Evolutionary conservation across 1,140 invertebrate species (phyloP), one percentile per base, ranked within the genome.

Genomic region (Heliconius himera): DNA sequence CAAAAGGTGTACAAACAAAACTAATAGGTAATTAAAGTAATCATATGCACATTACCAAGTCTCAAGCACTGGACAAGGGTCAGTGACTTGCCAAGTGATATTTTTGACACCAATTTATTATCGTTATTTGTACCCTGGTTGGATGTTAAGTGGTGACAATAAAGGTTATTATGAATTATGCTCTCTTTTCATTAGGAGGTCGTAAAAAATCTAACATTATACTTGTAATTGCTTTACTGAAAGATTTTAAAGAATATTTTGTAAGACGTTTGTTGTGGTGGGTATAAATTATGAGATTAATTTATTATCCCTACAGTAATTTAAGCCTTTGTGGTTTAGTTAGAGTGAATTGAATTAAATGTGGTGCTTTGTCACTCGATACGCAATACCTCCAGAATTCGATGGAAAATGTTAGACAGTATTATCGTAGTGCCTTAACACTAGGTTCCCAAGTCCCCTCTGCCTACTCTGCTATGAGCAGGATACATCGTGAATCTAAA

Each of bases 71-170:
- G 56, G 54, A 38, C 49, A 20, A n/a, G 38, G 75, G 79, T 81
- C 79, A 81, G 49, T 81, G 76, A 81, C 75, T 56, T 66, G 13
- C n/a, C 41, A 20, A 81, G 79, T 81, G 76, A 72, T 41, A 56
- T 81, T 81, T 80, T 77, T 77, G 80, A 81, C 80, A 78, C 76
- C 80, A 81, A 81, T 81, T 78, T 81, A 81, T 71, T 74, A 78
- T 49, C 33, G 41, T 60, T 70, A 77, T 41, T 76, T 73, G 72
- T 80, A 46, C 70, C 74, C 70, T 49, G 72, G 79, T 76, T 70
- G 76, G 74, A 41, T 70, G 78, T 66, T 76, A 33, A 80, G 70
- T 76, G 78, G 74, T 60, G 74, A 72, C 79, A 76, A 73, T 80
- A 71, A 80, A 80, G 49, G n/a, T 76, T 73, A 80, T 81, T 81